Evolutionary conservation across 2,888 invertebrate species (phyloP), one percentile per base, ranked within the genome.

Genomic region (Apodemia duryi): DNA sequence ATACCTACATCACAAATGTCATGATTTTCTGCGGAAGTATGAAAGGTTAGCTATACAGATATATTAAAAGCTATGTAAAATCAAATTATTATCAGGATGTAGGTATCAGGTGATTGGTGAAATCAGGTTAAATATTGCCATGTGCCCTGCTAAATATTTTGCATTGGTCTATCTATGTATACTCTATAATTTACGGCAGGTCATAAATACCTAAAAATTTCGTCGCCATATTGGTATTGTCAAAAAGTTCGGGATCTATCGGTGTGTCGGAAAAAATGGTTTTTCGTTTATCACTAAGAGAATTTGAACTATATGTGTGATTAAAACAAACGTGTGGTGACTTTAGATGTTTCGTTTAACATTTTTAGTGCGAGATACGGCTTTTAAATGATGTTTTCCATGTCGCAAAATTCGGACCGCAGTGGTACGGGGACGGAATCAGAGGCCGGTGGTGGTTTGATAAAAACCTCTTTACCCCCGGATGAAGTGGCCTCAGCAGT

Each of bases 141-240:
- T 49, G n/a, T 57, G 32, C 5, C 57, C 13, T 29, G 2, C 13
- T 32, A 28, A 54, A 11, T 21, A 29, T 49, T 54, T 54, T 54
- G 54, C 13, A n/a, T 6, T 57, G 57, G 32, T 57, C 35, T 21
- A 49, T 21, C 21, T 21, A 21, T 21, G 21, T 21, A 21, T 49
- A 49, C 49, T 49, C 49, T 57, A 10, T 60, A 60, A 35, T 60
- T 79, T 78, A 76, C 78, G 74, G 79, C 88, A 90, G 87, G 88
- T 86, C 86, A 89, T 82, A 88, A 85, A 88, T 84, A 81, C 87
- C 91, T 91, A 91, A 91, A 91, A 89, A 89, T 91, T 89, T 74
- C 90, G 92, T 87, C 92, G 92, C 92, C 92, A 92, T 92, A 92
- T 92, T 92, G 91, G 91, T 90, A 91, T 91, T 92, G 91, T 91